Conservation (phyloP, 64 coral and sea anemone species). For the Anthopleura sola region DNA sequence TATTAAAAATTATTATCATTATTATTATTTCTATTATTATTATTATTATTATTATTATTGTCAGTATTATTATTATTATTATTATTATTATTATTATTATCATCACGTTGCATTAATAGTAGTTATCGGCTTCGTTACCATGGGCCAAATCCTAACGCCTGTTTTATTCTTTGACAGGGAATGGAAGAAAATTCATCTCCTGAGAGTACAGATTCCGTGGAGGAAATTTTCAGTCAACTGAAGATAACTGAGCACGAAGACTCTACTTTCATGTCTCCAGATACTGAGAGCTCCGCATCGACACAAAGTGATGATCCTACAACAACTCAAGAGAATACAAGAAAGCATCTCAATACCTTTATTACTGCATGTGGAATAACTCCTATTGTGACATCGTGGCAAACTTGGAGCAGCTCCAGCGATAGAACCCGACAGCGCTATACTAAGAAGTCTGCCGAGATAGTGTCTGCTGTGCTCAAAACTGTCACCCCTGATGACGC, state of each 20-base stretch:
- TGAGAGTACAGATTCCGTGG: neutral
- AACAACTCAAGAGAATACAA: neutral
- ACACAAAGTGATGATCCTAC: slow-evolving; percentile 6
- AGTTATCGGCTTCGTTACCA: no score
- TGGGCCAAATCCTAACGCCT: no score
- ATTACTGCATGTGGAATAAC: slow-evolving; percentile 27
- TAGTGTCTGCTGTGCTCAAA: slow-evolving; percentile 33
- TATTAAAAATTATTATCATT: no score
- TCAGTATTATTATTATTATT: no score
- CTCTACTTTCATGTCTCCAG: neutral
- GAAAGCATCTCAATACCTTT: slow-evolving; percentile 36
- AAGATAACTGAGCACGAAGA: neutral
- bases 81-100: no score
- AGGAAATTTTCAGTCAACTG: slow-evolving; percentile 5
- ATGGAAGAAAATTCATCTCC: neutral
- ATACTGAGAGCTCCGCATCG: slow-evolving; percentile 18
- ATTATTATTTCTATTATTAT: no score
- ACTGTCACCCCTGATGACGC: slow-evolving; percentile 9
- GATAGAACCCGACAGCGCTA: slow-evolving; percentile 33
- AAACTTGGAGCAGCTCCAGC: slow-evolving; percentile 29
- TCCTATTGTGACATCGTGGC: slow-evolving; percentile 1
- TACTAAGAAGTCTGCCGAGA: slow-evolving; percentile 20
- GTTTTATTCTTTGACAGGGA: no score
- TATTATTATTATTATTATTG: no score
- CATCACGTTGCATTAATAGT: no score